Evolutionary conservation across 2,888 invertebrate genomes (phyloP).

Genomic region (Erannis defoliaria): DNA sequence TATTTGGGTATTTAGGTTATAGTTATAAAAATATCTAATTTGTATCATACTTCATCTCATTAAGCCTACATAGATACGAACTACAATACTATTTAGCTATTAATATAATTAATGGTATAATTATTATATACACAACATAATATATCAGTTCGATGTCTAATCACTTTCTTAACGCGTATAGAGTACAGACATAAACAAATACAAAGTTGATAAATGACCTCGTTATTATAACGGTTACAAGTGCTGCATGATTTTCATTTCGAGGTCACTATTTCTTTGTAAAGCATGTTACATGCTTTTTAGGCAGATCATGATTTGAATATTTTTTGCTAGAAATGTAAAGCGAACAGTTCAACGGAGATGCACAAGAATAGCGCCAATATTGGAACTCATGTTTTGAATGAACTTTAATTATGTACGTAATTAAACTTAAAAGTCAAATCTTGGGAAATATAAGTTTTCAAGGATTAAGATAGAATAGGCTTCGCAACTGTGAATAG

Average conservation of each 20-base stretch:
- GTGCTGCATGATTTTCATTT: conserved; percentile 82
- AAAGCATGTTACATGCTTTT: conserved; percentile 76
- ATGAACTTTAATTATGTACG: conserved; percentile 62
- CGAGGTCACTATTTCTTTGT: conserved; percentile 79
- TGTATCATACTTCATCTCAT: too few relatives aligned
- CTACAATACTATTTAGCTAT: too few relatives aligned
- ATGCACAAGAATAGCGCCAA: conserved; percentile 26
- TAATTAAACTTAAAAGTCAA: conserved; percentile 56
- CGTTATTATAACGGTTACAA: conserved; percentile 83
- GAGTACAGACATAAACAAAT: conserved; percentile 76
- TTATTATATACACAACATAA: too few relatives aligned
- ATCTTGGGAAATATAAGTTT: conserved; percentile 53
- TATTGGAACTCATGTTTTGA: conserved; percentile 45
- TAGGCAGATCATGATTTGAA: conserved; percentile 66
- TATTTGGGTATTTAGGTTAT: conserved; percentile 8
- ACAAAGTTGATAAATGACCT: conserved; percentile 82
- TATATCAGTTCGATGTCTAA: conserved; percentile 23
- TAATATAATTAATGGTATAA: too few relatives aligned
- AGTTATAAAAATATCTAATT: conserved; percentile 3
- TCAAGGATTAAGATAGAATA: conserved; percentile 65
- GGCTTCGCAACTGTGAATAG: conserved; percentile 42
- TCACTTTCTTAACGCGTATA: conserved; percentile 67
- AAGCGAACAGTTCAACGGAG: conserved; percentile 31
- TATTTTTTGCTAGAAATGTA: conserved; percentile 54
- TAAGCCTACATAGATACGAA: too few relatives aligned